Base-by-base conservation (phyloP, 2,113 vertebrate genomes). In the Callorhinus ursinus region DNA sequence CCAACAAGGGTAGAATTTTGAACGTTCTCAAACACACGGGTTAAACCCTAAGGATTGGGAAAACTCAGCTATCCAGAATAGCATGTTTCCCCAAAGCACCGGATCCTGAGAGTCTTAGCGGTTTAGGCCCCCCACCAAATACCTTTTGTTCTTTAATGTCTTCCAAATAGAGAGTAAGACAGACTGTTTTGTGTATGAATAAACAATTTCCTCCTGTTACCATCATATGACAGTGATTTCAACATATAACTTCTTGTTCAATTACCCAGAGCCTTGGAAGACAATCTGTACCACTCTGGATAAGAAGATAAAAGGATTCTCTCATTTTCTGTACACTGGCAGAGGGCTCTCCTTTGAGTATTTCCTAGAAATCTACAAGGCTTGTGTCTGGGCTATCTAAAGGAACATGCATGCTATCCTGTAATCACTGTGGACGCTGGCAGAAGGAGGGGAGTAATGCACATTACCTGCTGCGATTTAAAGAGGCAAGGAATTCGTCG, bases 291-390 rank as follows among this genome's bases (percentile, higher is more conserved):
- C 33, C 61, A 26, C 55, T 82, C n/a, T 71, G 42, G 81, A 90
- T 71, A 95, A 90, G 77, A 80, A 92, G 18, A 42, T 85, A 83
- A 79, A 86, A 76, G 80, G 65, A 59, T 84, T 53, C 19, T 89
- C 42, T 88, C 15, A 51, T 61, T 46, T 90, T 83, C 55, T 46
- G 10, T 83, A 83, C 88, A 71, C 67, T 57, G 59, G 55, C 36
- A 84, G 22, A 93, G 28, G 15, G 67, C 22, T 77, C 71, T 72
- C 49, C 76, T 88, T 9, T 88, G 39, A 76, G 14, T 90, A 59
- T 80, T 95, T 88, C 83, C 26, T 7, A 42, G 71, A 71, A 57
- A 42, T 84, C n/a, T 79, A 36, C 31, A 91, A n/a, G 21, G 14
- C 39, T 46, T 39, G 10, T 18, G 33, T n/a, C 33, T 59, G 59